Evolutionary conservation across 2,888 invertebrate genomes (phyloP), one percentile per base, ranked within the genome.

Genomic region (Serrognathus titanus): DNA sequence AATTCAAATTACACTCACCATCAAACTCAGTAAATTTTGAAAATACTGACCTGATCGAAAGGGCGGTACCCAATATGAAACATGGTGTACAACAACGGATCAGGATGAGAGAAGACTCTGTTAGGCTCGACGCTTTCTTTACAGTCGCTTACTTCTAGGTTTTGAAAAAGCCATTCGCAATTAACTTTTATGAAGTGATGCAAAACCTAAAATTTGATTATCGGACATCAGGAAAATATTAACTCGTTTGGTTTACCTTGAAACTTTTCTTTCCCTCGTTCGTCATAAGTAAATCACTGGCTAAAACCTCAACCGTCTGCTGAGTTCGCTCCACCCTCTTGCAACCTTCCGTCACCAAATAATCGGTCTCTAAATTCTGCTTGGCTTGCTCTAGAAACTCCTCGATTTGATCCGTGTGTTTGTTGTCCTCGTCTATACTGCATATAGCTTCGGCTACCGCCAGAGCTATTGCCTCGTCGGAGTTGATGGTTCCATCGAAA

Each of bases 371-470:
- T 13, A 77, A 73, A 8, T 76, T 78, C 31, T 77, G 80, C 59
- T 80, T 80, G 1, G 83, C 80, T 64, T 82, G 81, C 8, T 79
- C 77, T 10, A 89, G 73, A 39, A 91, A 82, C 39, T 82, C 77
- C 9, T 85, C 82, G 48, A 92, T 86, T 69, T 90, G 87, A 59
- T 85, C 84, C 0, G 90, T 90, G 67, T 90, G 90, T 66, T 89
- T 89, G 69, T 90, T 85, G 58, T 89, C 88, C 67, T 90, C 90
- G 71, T 91, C 90, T 49, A 92, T 84, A 16, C 85, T 87, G 69
- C 92, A 92, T 10, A 92, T 79, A 0, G 89, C 87, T 75, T 92
- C 92, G 0, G 89, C 88, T 6, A 90, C 75, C 0, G 88, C 86
- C n/a, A 86, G 81, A 1, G 89, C 88, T 47, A 86, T 81, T 0